phyloP scores from a whole-genome alignment of 1,140 invertebrate genomes.

The Drosophila ambigua region DNA sequence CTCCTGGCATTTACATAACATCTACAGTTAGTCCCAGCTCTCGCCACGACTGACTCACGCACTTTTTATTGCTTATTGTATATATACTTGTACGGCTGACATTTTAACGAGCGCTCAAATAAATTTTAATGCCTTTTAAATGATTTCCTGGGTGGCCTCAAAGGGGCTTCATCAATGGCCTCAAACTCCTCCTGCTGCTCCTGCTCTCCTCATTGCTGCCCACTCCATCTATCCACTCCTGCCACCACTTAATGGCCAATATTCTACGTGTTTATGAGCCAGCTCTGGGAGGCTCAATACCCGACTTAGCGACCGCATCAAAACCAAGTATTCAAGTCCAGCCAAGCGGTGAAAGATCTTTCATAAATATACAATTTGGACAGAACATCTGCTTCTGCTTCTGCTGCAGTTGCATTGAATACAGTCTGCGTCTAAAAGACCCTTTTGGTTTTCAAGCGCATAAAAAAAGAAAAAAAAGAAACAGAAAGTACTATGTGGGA shows the following conservation, averaged over 20 bases:
- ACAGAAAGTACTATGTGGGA: slow-evolving; percentile 21
- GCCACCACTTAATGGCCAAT: slow-evolving; percentile 52
- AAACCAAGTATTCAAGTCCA: slow-evolving; percentile 28
- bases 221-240: not conserved
- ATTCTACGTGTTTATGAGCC: slow-evolving; percentile 63
- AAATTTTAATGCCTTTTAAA: slow-evolving; percentile 80
- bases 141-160: slow-evolving; percentile 59
- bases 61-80: slow-evolving; percentile 70
- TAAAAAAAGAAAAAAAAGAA: slow-evolving; percentile 27
- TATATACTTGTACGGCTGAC: slow-evolving; percentile 49
- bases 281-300: slow-evolving; percentile 35
- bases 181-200: not conserved
- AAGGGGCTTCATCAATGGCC: slow-evolving; percentile 63
- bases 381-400: slow-evolving; percentile 20
- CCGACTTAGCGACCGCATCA: slow-evolving; percentile 10
- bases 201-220: too few relatives aligned
- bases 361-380: slow-evolving; percentile 40
- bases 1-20: slow-evolving; percentile 63
- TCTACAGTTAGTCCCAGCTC: slow-evolving; percentile 43
- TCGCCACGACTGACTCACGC: slow-evolving; percentile 50
- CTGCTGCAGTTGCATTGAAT: slow-evolving; percentile 37
- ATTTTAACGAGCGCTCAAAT: slow-evolving; percentile 75
- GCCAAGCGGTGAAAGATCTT: slow-evolving; percentile 10
- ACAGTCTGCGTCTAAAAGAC: slow-evolving; percentile 15
- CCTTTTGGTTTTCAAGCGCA: slow-evolving; percentile 14